Base-by-base conservation (phyloP, 2,888 invertebrate species). In the Spatulosminthurus flaviceps region DNA sequence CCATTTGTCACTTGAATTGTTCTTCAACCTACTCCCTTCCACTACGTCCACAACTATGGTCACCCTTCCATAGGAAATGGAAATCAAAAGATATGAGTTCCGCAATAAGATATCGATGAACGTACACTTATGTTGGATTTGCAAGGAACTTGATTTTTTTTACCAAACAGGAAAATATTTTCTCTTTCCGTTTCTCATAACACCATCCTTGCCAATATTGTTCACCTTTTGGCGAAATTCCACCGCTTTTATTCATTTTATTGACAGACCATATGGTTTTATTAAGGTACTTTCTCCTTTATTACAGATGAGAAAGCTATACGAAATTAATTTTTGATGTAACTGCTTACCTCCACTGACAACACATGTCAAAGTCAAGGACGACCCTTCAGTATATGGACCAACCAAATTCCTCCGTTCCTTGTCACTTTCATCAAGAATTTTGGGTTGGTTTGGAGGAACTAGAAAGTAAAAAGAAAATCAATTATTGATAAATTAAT, bases 301-400 rank as follows among this genome's bases (percentile, higher is more conserved):
- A 34, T 7, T 34, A 34, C n/a, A n/a, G n/a, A n/a, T n/a, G n/a
- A n/a, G n/a, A n/a, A n/a, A n/a, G n/a, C n/a, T 51, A 51, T 51
- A 19, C 51, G 51, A 19, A 51, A 19, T 51, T 41, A 13, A 41
- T 41, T 41, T 9, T 13, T 41, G 21, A 70, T 41, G 16, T 34
- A 19, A 11, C 51, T 9, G 1, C 92, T 92, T 90, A 92, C 95
- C 95, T 86, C 95, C 95, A 82, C 94, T 92, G 51, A 95, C 95
- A 83, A 95, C 91, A 88, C 95, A 95, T 79, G 93, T 95, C 86
- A 95, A 91, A 78, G 93, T 91, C 83, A 95, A 92, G 86, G 95
- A 94, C 86, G 95, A 94, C 0, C 94, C 94, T 88, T 95, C 95
- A 87, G 94, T 92, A 88, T 94, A 93, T 0, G 95, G 95, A 2